Evolutionary conservation across 2,888 invertebrate species (phyloP), one percentile per base, ranked within the genome.

Genomic region (Onchidella celtica): DNA sequence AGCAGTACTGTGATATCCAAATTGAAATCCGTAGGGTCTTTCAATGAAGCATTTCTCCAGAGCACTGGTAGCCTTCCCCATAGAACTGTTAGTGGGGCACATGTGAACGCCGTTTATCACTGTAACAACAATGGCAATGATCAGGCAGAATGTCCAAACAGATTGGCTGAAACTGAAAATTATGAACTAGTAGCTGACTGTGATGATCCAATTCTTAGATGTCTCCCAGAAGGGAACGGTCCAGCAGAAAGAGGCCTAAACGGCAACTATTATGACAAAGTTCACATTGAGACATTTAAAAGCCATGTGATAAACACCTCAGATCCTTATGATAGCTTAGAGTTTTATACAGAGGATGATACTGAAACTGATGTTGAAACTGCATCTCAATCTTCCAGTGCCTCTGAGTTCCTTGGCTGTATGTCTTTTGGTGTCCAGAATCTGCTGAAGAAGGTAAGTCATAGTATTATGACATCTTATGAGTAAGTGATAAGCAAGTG

Each of bases 401-500:
- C 96, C 94, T 97, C 97, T 95, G 97, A 97, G 94, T 96, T 97
- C 94, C 95, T 98, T 94, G 98, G 97, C 95, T 97, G 97, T 94
- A 96, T 97, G 96, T 97, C 97, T 94, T 97, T 97, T 94, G 96
- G 97, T 89, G 95, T 97, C 90, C 96, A 96, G 94, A 95, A 96
- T 95, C 96, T 96, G 32, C 36, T 72, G 1, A 63, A 63, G 34
- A 79, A 79, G 79, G 79, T 79, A 38, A 55, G 61, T 69, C n/a
- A n/a, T n/a, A n/a, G n/a, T n/a, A n/a, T n/a, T n/a, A n/a, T n/a
- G n/a, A n/a, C n/a, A n/a, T n/a, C n/a, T n/a, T n/a, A n/a, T n/a
- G n/a, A n/a, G n/a, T n/a, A n/a, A n/a, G n/a, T n/a, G n/a, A n/a
- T n/a, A n/a, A n/a, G n/a, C n/a, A n/a, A n/a, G n/a, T n/a, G n/a